Evolutionary conservation across 2,797 vertebrate species (phyloP).

Genomic region (Helarctos malayanus): DNA sequence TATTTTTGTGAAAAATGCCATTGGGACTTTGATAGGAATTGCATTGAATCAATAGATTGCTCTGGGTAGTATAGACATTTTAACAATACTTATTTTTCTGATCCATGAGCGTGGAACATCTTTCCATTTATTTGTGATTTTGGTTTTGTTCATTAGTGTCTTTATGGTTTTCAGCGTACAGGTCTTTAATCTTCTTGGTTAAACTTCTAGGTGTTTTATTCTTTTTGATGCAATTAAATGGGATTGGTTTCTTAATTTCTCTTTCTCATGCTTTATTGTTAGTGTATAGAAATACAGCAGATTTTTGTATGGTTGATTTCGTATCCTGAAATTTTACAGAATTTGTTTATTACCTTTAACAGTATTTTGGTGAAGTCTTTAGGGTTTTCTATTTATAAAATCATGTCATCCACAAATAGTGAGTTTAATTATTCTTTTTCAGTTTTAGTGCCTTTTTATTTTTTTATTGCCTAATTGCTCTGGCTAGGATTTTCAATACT

Average conservation of each 20-base stretch:
- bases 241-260: background rate
- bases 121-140: background rate
- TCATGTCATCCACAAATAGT: background rate
- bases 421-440: background rate
- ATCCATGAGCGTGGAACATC: background rate
- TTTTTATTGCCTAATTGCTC: background rate
- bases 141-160: background rate
- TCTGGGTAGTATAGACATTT: background rate
- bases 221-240: background rate
- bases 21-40: background rate
- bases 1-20: background rate
- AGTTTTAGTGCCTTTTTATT: background rate
- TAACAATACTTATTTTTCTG: background rate
- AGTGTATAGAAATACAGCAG: background rate
- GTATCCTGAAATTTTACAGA: background rate
- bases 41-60: background rate
- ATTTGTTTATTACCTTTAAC: background rate
- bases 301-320: background rate
- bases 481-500: background rate
- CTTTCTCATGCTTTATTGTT: background rate
- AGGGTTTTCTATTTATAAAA: background rate
- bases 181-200: background rate
- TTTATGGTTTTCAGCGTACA: background rate
- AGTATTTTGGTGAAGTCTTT: background rate
- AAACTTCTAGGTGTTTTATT: background rate